Base-by-base conservation (phyloP, 53 echinoderm and acorn worm genomes). In the Echinarachnius parma region DNA sequence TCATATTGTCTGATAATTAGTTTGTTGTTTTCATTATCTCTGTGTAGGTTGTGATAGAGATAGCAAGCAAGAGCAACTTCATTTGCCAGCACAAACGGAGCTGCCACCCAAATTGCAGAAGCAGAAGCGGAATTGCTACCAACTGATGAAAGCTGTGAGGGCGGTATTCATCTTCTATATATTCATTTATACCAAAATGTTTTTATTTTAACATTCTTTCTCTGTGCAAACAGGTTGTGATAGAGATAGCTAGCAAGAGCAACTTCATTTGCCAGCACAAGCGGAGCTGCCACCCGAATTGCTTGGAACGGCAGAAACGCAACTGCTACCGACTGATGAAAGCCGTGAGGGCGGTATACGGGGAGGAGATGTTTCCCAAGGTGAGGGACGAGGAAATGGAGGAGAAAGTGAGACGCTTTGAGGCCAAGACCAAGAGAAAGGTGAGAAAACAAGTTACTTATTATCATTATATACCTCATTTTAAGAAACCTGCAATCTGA, bases 271-370 rank as follows among this genome's bases (percentile, higher is more conserved):
- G 95, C 60, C 83, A 90, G 48, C 95, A 95, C 70, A 83, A 90
- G 55, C 90, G 86, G 11, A 87, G 87, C 77, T 95, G 95, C 64
- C 95, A 95, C 58, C 95, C 95, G 13, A 95, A 95, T 80, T 95
- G 95, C 61, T 83, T 91, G 47, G 90, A 95, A 76, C 77, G 95
- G n/a, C 95, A 95, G 72, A 95, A 95, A 56, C 80, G 95, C 19
- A 95, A 95, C 72, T 95, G 95, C 53, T 95, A 90, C 57, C 90
- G 95, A 14, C 76, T 95, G 63, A 95, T 95, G 90, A 95, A 95
- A 57, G 90, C 95, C 3, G 87, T 87, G 5, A 76, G 90, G 48
- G 84, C 84, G 25, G 78, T 95, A 44, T 87, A 87, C 28, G 95
- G 95, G 5, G 95, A 95, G 64, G 95, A 95, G 46, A 44, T 80